Base-by-base conservation (phyloP, 2,113 vertebrate species). In the Embiotoca jacksoni region DNA sequence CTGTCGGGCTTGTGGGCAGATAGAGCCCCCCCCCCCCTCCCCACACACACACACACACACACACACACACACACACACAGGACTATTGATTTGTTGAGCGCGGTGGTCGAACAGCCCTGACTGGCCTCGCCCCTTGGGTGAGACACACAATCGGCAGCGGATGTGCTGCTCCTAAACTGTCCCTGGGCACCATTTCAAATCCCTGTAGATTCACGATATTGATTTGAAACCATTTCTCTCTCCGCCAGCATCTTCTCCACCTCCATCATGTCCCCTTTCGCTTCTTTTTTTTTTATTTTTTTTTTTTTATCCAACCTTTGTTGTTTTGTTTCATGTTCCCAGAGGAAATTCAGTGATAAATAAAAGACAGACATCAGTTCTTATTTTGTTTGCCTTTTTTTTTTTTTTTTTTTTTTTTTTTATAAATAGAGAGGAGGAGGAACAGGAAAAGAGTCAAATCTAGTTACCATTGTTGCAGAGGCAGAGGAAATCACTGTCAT, bases 161-260 rank as follows among this genome's bases (percentile, higher is more conserved):
- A 92, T 85, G 77, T 86, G 86, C 85, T 76, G 79, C 86, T 89
- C 56, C 88, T 89, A 86, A 87, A 89, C 89, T 83, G 74, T 89
- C 91, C 90, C 81, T 59, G 84, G 87, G 86, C 87, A 83, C 83
- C 65, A 4, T 87, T 92, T 92, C 75, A 88, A 87, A 90, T 88
- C 91, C 86, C 90, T 35, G 56, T 30, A 88, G 90, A 91, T 88
- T 89, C 72, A 62, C 62, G 41, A 69, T 93, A 94, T 94, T 86
- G 89, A 94, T 94, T 87, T 66, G 63, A 86, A 87, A 61, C 32
- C 39, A 37, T 89, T 86, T 85, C 75, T 82, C 81, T 56, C 47
- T 50, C 75, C 15, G 58, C 85, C 59, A 57, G 57, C 23, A 7
- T 83, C 85, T 82, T 68, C 89, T 86, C 75, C 75, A 77, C 87